Percentiles rank a stretch among this genome's conserved stretches.
Conservation (phyloP, 1,140 invertebrate genomes). For the Popillia japonica region DNA sequence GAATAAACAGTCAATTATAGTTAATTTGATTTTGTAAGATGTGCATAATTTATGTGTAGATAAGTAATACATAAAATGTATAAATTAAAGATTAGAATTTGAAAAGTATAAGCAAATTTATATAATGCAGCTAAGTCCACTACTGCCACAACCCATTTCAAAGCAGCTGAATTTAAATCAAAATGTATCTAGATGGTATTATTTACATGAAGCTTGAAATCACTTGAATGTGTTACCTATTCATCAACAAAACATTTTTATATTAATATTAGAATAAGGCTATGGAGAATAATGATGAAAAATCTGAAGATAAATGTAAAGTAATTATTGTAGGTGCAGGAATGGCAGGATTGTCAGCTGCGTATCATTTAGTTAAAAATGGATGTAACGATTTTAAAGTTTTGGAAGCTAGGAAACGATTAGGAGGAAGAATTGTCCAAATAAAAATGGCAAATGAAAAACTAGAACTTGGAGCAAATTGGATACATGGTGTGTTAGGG, state of each 20-base stretch:
- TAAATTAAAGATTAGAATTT: neutral
- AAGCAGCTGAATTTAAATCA: neutral
- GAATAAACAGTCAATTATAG: too few relatives aligned
- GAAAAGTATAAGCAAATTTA: neutral
- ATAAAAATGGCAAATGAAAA: conserved; percentile 74
- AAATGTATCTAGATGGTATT: conserved; percentile 2
- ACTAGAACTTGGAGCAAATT: conserved; percentile 90
- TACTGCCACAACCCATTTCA: neutral
- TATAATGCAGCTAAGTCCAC: too few relatives aligned
- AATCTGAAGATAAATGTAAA: conserved; percentile 63
- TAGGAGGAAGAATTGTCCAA: conserved; percentile 83
- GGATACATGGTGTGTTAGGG: conserved; percentile 88
- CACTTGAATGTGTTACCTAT: neutral
- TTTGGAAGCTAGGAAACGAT: conserved; percentile 79
- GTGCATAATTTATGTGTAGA: too few relatives aligned
- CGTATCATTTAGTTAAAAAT: conserved; percentile 84
- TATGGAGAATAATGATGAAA: conserved; percentile 44
- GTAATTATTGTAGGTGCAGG: conserved; percentile 87
- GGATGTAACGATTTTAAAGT: conserved; percentile 80
- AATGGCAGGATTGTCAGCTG: conserved; percentile 85
- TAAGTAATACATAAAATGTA: neutral
- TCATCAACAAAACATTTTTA: conserved; percentile 16
- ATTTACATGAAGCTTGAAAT: conserved; percentile 19
- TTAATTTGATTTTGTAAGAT: too few relatives aligned
- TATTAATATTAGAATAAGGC: neutral